Base-by-base conservation (phyloP, 2,888 invertebrate species). In the Cryptocheilus praepositus region DNA sequence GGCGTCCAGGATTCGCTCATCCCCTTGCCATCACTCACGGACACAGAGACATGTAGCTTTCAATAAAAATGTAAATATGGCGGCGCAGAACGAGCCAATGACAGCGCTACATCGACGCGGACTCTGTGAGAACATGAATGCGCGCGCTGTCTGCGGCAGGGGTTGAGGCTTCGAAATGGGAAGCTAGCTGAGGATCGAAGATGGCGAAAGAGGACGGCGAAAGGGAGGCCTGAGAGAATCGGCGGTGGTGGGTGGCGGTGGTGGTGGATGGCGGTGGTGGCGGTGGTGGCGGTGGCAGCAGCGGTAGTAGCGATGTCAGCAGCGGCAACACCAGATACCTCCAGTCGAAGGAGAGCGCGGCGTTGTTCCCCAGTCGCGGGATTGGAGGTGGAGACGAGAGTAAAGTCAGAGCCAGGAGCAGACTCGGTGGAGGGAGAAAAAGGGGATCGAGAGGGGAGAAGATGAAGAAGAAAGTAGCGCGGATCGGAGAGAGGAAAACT, bases 41-140 rank as follows among this genome's bases (percentile, higher is more conserved):
- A 82, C 78, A 83, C 81, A 81, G 82, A 82, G 83, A 83, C 83
- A 82, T 83, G 85, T 86, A 86, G 87, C 88, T 89, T 89, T 89
- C 89, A 88, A 89, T 89, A 89, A 89, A 89, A 89, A 89, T 89
- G 89, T 89, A 89, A 89, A 89, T 89, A 89, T 88, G 88, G 87
- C 88, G 85, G 86, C 87, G 82, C 84, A 80, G 83, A 86, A 85
- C 86, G 87, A 87, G 86, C 88, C 88, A 88, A 88, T 88, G 88
- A 88, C 88, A 87, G 86, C 83, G 86, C 86, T 85, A 86, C 86
- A 87, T 85, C 85, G 86, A 84, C 84, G 83, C 79, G 76, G 78
- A 71, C 67, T 71, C 70, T 71, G 74, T 64, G 79, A 72, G 65
- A 70, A 60, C 61, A 58, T 60, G 59, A 52, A 61, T 22, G 43